phyloP scores from a whole-genome alignment of 1,140 invertebrate genomes.

The Cataglyphis hispanica region DNA sequence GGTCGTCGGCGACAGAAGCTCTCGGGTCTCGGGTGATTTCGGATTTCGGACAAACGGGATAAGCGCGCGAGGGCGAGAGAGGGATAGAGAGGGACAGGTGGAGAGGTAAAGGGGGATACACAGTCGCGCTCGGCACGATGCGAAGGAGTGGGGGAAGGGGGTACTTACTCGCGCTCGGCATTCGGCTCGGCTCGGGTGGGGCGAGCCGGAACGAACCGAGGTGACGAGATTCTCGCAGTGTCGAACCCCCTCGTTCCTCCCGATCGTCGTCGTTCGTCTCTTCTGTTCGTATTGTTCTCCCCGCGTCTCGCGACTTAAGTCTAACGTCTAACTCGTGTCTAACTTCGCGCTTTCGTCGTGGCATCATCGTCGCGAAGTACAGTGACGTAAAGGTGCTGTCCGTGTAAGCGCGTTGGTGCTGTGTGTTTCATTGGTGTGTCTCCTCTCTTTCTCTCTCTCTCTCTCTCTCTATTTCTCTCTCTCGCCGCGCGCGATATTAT shows the following conservation, averaged over 20 bases:
- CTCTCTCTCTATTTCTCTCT: too few relatives aligned
- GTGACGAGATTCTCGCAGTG: slow-evolving; percentile 69
- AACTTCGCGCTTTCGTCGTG: too few relatives aligned
- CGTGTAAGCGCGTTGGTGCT: neutral
- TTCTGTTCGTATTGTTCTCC: slow-evolving; percentile 30
- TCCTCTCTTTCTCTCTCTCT: too few relatives aligned
- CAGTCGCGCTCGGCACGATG: neutral
- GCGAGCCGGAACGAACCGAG: slow-evolving; percentile 61
- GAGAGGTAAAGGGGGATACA: neutral
- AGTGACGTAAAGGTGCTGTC: neutral
- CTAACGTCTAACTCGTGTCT: too few relatives aligned
- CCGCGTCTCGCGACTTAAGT: neutral
- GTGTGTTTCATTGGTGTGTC: too few relatives aligned
- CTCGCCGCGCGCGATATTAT: neutral
- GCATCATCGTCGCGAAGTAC: neutral
- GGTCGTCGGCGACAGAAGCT: neutral
- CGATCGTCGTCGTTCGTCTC: slow-evolving; percentile 43
- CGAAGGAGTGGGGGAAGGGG: neutral
- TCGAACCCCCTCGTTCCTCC: slow-evolving; percentile 68
- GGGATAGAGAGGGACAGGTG: neutral
- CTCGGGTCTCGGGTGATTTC: slow-evolving; percentile 63
- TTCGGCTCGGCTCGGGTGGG: slow-evolving; percentile 68
- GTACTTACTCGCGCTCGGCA: slow-evolving; percentile 52
- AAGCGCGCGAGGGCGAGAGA: neutral
- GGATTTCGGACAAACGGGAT: slow-evolving; percentile 58